Conservation (phyloP, 2,797 vertebrate genomes). For the Artibeus jamaicensis region DNA sequence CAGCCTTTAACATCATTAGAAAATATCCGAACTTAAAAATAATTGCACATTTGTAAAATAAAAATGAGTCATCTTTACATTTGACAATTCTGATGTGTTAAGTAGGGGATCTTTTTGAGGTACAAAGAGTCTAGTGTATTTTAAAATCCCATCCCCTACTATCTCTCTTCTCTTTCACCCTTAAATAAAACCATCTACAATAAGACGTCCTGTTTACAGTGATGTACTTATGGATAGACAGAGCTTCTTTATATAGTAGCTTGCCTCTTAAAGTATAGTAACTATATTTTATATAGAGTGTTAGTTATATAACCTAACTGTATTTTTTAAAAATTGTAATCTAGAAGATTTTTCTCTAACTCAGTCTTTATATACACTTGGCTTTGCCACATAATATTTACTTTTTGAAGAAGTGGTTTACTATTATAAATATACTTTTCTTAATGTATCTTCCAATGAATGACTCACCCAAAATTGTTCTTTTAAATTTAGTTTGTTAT, state of each 20-base stretch:
- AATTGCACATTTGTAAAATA: background rate
- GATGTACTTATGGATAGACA: background rate
- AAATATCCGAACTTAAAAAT: background rate
- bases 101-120: background rate
- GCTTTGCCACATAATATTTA: background rate
- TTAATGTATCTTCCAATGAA: background rate
- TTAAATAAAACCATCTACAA: background rate
- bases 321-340: background rate
- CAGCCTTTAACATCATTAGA: background rate
- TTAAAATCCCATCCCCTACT: background rate
- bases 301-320: background rate
- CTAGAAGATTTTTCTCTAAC: background rate
- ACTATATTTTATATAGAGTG: background rate
- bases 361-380: background rate
- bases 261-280: background rate
- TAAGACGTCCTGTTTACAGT: background rate
- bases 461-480: background rate
- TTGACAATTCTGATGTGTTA: background rate
- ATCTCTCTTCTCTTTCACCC: background rate
- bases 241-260: background rate
- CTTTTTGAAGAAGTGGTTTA: background rate
- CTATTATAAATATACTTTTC: background rate
- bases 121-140: background rate
- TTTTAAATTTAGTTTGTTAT: background rate
- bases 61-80: background rate